Evolutionary conservation across 2,888 invertebrate genomes (phyloP).

Genomic region (Morpho deidamia): DNA sequence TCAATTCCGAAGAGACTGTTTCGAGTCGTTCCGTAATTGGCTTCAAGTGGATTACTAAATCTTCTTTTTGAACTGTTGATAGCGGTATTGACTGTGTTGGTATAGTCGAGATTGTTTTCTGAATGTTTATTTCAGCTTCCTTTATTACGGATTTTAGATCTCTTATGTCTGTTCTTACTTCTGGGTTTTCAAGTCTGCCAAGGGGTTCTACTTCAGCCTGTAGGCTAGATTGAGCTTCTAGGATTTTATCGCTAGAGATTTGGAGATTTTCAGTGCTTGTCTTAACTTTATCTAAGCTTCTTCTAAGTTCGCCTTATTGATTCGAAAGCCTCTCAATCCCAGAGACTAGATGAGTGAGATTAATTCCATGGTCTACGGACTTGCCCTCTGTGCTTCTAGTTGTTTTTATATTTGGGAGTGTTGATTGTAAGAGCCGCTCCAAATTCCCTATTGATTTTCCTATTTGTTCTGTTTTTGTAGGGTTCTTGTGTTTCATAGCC

Average conservation of each 20-base stretch:
- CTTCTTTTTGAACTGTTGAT: neutral
- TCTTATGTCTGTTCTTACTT: neutral
- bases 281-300: neutral
- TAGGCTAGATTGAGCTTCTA: too few species aligned
- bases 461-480: neutral
- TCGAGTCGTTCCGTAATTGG: neutral
- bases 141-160: too few species aligned
- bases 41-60: neutral
- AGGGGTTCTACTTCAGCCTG: neutral
- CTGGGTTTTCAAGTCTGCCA: neutral
- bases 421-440: too few species aligned
- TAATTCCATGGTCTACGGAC: too few species aligned
- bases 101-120: too few species aligned
- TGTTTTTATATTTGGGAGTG: too few species aligned
- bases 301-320: neutral
- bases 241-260: too few species aligned
- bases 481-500: neutral
- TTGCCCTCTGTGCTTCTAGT: too few species aligned
- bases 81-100: too few species aligned
- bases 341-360: neutral
- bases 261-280: neutral
- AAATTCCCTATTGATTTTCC: too few species aligned
- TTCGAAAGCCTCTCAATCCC: neutral
- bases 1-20: neutral
- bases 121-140: too few species aligned